Conservation (phyloP, 2,113 vertebrate genomes). For the Cyphomyrus plagiostoma region DNA sequence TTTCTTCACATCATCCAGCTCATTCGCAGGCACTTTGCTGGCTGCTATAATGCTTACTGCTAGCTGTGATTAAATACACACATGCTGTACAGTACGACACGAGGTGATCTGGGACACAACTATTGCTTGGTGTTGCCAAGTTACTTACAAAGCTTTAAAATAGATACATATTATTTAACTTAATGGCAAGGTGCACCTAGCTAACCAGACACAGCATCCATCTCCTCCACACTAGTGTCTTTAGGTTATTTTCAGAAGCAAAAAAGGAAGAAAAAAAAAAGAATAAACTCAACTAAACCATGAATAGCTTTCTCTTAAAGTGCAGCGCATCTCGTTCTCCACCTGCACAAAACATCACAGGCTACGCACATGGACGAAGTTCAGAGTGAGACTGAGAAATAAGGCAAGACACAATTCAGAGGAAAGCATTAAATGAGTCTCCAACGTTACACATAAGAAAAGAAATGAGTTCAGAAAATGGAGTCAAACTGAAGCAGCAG, state of each 20-base stretch:
- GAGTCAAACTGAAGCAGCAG: neutral
- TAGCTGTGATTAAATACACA: neutral
- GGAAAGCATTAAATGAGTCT: neutral
- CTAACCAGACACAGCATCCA: conserved; percentile 10
- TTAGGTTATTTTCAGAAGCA: neutral
- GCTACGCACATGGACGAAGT: neutral
- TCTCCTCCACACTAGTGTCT: neutral
- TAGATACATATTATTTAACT: conserved; percentile 7
- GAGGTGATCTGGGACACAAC: neutral
- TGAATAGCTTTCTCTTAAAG: neutral
- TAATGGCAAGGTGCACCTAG: neutral
- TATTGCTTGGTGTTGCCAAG: neutral
- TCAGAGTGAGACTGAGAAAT: neutral
- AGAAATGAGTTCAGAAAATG: neutral
- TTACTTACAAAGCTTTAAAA: neutral
- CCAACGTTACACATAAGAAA: neutral
- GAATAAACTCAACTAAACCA: neutral
- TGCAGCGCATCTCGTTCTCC: neutral
- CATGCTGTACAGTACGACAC: neutral
- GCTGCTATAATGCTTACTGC: neutral
- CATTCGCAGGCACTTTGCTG: neutral
- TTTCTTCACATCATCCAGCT: neutral
- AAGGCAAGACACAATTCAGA: neutral
- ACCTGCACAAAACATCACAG: neutral
- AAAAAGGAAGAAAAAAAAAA: neutral